Base-by-base conservation (phyloP, 2,113 vertebrate species). In the Podiceps cristatus region DNA sequence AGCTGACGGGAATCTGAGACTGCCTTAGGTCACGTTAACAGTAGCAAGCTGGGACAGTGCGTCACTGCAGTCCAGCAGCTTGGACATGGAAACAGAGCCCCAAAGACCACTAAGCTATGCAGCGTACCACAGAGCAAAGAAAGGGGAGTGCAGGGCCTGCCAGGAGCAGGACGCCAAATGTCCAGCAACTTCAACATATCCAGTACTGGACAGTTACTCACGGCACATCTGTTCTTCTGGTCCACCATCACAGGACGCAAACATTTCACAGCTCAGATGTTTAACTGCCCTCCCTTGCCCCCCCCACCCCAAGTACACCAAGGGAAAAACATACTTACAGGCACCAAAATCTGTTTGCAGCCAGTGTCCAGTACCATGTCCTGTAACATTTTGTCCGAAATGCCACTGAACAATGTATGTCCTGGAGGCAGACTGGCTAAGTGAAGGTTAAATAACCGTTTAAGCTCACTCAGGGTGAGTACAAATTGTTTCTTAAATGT, bases 301-400 rank as follows among this genome's bases (percentile, higher is more conserved):
- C 12, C 72, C 28, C 33, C 18, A 33, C 53, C 69, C 60, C 50
- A 11, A 83, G 45, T 2, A n/a, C 63, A 74, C 14, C 10, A 19
- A 60, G 18, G 10, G n/a, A 9, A 7, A 44, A 49, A 33, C 28
- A 59, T 97, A 99, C 99, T 99, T 97, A 99, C 99, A 99, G 99
- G 99, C 99, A 99, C 99, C 98, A 99, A 97, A 86, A 99, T 99
- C 98, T 99, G 99, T 95, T 98, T 99, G 98, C 99, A 99, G 78
- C 98, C 98, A 97, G 98, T 98, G 67, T 98, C 98, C 98, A 99
- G 96, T 80, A 99, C 99, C 92, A 99, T 98, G 93, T 99, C 99
- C 98, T 99, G 99, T 13, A 99, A 98, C 98, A 99, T 98, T 97
- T 99, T 99, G 98, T 99, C 99, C 0, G 99, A 99, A 97, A 99